phyloP scores from a whole-genome alignment of 2,113 vertebrate species.

The Mormoops blainvillei region DNA sequence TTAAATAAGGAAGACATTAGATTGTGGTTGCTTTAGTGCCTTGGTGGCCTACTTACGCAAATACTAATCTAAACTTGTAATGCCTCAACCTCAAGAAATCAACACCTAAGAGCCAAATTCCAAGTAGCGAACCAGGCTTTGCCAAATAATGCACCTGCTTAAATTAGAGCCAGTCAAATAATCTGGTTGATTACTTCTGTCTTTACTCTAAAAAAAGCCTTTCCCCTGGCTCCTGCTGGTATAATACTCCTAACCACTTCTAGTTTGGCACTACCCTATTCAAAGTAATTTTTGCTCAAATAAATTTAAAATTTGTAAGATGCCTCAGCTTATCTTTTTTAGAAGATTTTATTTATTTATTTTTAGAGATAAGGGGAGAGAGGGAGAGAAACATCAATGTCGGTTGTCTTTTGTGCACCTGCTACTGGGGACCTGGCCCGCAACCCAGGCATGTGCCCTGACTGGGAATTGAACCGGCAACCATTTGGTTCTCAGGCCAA shows the following conservation, averaged over 20 bases:
- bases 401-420: too few species aligned
- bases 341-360: too few species aligned
- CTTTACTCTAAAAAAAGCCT: not conserved
- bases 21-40: not conserved
- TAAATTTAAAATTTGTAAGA: not conserved
- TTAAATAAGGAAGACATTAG: not conserved
- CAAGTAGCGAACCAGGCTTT: not conserved
- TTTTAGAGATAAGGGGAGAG: too few species aligned
- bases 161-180: not conserved
- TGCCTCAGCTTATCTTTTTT: not conserved
- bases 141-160: not conserved
- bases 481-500: too few species aligned
- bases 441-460: too few species aligned
- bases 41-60: not conserved
- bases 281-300: not conserved
- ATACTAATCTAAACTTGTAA: not conserved
- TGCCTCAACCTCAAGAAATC: not conserved
- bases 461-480: too few species aligned
- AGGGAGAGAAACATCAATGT: too few species aligned
- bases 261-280: not conserved
- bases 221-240: not conserved
- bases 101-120: not conserved
- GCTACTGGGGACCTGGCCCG: too few species aligned
- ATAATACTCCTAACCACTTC: not conserved
- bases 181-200: not conserved